Conservation (phyloP, 2,797 vertebrate genomes). For the Tauraco hartlaubi region DNA sequence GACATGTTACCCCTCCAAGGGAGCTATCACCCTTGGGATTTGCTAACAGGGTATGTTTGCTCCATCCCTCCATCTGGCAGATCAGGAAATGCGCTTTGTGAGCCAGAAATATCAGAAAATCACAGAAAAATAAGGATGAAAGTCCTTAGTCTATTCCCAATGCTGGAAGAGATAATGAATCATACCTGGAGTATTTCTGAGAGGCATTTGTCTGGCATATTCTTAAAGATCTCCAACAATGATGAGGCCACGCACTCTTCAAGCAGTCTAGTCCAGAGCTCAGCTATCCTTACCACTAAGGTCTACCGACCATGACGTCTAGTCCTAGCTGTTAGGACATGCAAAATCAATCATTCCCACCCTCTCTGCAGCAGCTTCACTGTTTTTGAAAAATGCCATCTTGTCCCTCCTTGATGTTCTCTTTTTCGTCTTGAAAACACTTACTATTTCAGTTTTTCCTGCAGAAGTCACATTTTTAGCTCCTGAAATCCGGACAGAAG, state of each 20-base stretch:
- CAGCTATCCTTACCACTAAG: not conserved
- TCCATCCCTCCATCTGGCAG: constrained; percentile 37
- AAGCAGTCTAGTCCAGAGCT: not conserved
- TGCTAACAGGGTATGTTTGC: not conserved
- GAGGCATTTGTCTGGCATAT: not conserved
- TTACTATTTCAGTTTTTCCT: not conserved
- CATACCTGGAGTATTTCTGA: constrained; percentile 9
- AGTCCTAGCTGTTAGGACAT: not conserved
- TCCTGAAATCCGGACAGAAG: not conserved
- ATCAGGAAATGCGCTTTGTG: not conserved
- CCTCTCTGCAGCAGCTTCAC: not conserved
- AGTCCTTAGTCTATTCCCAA: not conserved
- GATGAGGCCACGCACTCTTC: not conserved
- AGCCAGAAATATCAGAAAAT: constrained; percentile 45
- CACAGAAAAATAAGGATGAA: constrained; percentile 1
- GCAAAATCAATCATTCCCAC: not conserved
- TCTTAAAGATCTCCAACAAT: not conserved
- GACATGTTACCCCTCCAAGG: not conserved
- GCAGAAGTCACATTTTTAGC: not conserved
- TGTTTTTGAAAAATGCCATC: not conserved
- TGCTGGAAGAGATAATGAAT: constrained; percentile 19
- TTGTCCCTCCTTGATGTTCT: not conserved
- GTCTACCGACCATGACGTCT: not conserved
- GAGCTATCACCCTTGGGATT: not conserved
- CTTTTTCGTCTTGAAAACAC: not conserved